A percentile compares a stretch with the other conserved stretches of the same genome.
Conservation (phyloP, 2,113 vertebrate genomes). For the Macquaria australasica region DNA sequence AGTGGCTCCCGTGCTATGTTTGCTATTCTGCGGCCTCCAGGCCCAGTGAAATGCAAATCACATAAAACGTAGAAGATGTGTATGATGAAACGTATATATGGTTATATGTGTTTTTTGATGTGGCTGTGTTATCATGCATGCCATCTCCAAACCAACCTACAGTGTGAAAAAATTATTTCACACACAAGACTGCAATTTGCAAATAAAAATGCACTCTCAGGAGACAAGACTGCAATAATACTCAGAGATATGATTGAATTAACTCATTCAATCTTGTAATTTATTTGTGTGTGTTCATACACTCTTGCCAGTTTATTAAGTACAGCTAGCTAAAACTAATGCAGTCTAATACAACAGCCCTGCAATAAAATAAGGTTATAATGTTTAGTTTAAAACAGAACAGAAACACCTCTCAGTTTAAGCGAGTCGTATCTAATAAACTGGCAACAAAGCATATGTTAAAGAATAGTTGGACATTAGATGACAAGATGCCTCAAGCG, state of each 20-base stretch:
- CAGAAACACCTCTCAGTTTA: neutral
- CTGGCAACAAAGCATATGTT: neutral
- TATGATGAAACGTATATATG: neutral
- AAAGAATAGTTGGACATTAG: neutral
- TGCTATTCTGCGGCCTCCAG: constrained; percentile 23
- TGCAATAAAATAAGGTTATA: too few species aligned
- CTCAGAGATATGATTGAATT: neutral
- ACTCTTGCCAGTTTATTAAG: too few species aligned
- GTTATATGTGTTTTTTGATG: neutral
- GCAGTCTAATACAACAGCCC: too few species aligned
- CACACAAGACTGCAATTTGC: neutral
- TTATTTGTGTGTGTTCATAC: too few species aligned
- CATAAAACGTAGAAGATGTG: constrained; percentile 7
- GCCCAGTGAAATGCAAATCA: constrained; percentile 26
- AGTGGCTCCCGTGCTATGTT: constrained; percentile 52
- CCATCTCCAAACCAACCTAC: neutral
- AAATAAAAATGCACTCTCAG: neutral
- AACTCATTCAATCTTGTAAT: neutral
- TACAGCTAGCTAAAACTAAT: too few species aligned
- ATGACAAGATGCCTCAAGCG: too few species aligned
- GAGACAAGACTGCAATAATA: neutral
- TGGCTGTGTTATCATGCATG: neutral
- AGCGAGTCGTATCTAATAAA: neutral
- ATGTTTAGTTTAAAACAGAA: neutral
- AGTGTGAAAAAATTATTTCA: neutral